A percentile compares a stretch with the other conserved stretches of the same genome.
These are phyloP conservation scores for Diglossa brunneiventris DNA, from an alignment of 2,113 vertebrate species.

Conservation along the genomic window DNA sequence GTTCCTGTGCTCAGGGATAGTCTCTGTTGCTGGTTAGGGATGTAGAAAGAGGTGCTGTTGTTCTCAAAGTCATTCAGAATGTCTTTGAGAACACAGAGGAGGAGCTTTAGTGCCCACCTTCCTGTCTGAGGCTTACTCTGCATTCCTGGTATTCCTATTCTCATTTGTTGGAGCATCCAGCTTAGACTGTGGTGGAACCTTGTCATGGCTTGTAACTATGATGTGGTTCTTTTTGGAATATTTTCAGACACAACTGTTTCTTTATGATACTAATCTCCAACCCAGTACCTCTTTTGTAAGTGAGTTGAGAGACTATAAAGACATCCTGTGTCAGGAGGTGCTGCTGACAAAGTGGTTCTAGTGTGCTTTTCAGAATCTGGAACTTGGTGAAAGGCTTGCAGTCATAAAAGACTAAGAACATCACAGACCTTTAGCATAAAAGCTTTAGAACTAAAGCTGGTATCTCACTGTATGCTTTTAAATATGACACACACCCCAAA, in stretches of 20 bases:
- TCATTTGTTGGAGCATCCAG: background rate
- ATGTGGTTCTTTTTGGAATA: background rate
- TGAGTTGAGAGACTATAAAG: accelerated
- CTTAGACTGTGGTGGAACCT: background rate
- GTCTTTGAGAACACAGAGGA: background rate
- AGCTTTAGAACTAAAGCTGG: background rate
- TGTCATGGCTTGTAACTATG: background rate
- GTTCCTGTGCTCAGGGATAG: background rate
- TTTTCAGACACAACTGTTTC: background rate
- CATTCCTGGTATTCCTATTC: background rate
- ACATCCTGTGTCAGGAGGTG: background rate
- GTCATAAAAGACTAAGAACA: background rate
- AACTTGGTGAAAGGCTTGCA: background rate
- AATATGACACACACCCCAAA: background rate
- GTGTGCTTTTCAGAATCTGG: background rate
- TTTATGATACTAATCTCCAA: background rate
- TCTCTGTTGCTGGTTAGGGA: background rate
- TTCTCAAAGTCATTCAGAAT: background rate
- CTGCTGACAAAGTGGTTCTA: background rate
- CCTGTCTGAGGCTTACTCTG: background rate
- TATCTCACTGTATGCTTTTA: background rate
- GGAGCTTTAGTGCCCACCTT: background rate
- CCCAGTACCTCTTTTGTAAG: background rate
- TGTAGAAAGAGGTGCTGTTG: background rate
- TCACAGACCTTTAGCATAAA: background rate